Conservation (phyloP, 2,113 vertebrate species). For the Hiodon alosoides region DNA sequence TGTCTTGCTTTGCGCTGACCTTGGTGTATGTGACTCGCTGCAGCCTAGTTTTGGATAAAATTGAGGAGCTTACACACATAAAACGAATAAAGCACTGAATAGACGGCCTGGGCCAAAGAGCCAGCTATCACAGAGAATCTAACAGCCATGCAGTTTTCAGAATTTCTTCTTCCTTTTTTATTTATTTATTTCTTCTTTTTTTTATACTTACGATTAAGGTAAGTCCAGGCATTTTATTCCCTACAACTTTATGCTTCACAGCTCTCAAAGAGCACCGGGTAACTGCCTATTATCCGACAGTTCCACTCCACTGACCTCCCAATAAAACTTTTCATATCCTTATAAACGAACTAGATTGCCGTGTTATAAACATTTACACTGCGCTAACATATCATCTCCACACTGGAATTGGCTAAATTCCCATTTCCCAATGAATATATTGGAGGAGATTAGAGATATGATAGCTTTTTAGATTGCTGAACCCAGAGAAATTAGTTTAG, state of each 20-base stretch:
- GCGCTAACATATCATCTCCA: slow-evolving; percentile 99
- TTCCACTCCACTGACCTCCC: slow-evolving; percentile 98
- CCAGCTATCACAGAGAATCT: slow-evolving; percentile 74
- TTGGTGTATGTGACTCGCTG: slow-evolving; percentile 67
- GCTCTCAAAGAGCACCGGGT: slow-evolving; percentile 95
- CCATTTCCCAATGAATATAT: slow-evolving; percentile 99
- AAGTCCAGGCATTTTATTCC: slow-evolving; percentile 94
- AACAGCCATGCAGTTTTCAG: slow-evolving; percentile 68
- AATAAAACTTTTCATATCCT: slow-evolving; percentile 99
- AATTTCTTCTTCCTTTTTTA: slow-evolving; percentile 64
- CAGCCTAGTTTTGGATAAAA: slow-evolving; percentile 70
- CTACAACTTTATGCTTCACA: slow-evolving; percentile 96
- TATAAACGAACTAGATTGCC: slow-evolving; percentile 99
- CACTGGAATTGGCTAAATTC: slow-evolving; percentile 99
- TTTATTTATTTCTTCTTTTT: no score
- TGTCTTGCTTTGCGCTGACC: slow-evolving; percentile 51
- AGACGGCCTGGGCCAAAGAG: slow-evolving; percentile 65
- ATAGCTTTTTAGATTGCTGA: slow-evolving; percentile 99
- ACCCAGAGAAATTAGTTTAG: slow-evolving; percentile 99
- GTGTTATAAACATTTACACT: slow-evolving; percentile 99
- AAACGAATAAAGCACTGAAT: slow-evolving; percentile 73
- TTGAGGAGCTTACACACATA: slow-evolving; percentile 67
- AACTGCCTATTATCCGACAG: slow-evolving; percentile 99
- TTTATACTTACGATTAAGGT: slow-evolving; percentile 85
- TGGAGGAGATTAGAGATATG: slow-evolving; percentile 99